Evolutionary conservation across 2,888 invertebrate genomes (phyloP), one percentile per base, ranked within the genome.

Genomic region (Clivina fossor): DNA sequence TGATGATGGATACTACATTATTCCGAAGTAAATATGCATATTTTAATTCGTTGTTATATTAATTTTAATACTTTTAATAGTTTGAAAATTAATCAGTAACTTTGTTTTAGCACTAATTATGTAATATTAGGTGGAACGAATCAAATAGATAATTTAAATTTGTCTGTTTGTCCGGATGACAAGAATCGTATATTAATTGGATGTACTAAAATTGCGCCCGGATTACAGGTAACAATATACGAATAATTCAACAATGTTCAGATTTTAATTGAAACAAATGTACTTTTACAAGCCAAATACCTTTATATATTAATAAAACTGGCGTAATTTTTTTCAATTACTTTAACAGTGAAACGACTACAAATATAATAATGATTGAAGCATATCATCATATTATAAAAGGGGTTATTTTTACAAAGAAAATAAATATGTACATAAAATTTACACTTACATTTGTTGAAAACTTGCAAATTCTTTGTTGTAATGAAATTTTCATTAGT

Each of bases 61-160:
- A 8, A 35, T 8, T 5, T 8, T n/a, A 37, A 3, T 2, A 16
- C 37, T 37, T 9, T 15, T 9, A 2, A 41, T 8, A 19, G 28
- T 20, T 20, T 19, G n/a, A 41, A n/a, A 20, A 20, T 22, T 1
- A n/a, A 18, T 9, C 16, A 48, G 11, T 13, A 8, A 20, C n/a
- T n/a, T n/a, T n/a, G 59, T 62, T 71, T 19, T 63, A 87, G 87
- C 65, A 74, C 73, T 1, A 74, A 84, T n/a, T 73, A 70, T 1
- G 82, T 85, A 1, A 79, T 90, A 13, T 69, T 91, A 30, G 92
- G 92, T 1, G 92, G 92, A 0, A 91, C 91, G 0, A 81, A 84
- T 60, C 88, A 90, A 68, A 74, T 77, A 60, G 68, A 78, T 44
- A 79, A 88, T 64, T 85, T 79, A 70, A 83, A 82, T 66, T 71